Evolutionary conservation across 2,888 invertebrate genomes (phyloP).

Genomic region (Malacosoma neustria): DNA sequence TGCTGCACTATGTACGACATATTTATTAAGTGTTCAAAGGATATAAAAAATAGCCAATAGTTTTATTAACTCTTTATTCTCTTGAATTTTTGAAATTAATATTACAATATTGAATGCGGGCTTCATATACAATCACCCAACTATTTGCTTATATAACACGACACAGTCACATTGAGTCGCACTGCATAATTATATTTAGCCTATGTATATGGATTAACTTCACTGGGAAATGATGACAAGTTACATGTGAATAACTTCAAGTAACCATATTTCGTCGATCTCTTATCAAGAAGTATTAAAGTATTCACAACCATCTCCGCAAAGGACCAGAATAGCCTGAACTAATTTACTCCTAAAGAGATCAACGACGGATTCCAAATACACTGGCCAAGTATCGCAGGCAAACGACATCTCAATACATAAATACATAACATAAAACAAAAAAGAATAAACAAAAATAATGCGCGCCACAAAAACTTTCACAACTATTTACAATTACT

Average conservation of each 20-base stretch:
- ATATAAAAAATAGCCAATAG: conserved; percentile 30
- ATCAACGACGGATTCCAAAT: neutral
- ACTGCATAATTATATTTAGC: conserved; percentile 33
- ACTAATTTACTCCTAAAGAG: neutral
- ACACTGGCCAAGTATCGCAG: conserved; percentile 29
- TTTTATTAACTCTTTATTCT: conserved; percentile 75
- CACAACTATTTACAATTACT: conserved; percentile 69
- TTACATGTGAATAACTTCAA: neutral
- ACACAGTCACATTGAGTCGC: conserved; percentile 63
- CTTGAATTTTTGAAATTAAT: conserved; percentile 74
- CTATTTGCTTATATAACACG: conserved; percentile 72
- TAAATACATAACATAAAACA: conserved; percentile 68
- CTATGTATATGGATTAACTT: conserved; percentile 19
- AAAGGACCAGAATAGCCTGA: neutral
- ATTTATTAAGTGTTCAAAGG: no score
- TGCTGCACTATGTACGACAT: no score
- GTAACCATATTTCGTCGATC: neutral
- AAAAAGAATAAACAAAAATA: conserved; percentile 50
- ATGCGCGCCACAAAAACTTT: conserved; percentile 70
- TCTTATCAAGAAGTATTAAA: neutral
- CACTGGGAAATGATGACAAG: neutral
- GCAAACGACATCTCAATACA: conserved; percentile 49
- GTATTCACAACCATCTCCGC: neutral
- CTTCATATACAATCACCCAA: conserved; percentile 71
- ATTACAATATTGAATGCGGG: conserved; percentile 74